Evolutionary conservation across 1,140 invertebrate genomes (phyloP), one percentile per base, ranked within the genome.

Genomic region (Rhopalosiphum maidis): DNA sequence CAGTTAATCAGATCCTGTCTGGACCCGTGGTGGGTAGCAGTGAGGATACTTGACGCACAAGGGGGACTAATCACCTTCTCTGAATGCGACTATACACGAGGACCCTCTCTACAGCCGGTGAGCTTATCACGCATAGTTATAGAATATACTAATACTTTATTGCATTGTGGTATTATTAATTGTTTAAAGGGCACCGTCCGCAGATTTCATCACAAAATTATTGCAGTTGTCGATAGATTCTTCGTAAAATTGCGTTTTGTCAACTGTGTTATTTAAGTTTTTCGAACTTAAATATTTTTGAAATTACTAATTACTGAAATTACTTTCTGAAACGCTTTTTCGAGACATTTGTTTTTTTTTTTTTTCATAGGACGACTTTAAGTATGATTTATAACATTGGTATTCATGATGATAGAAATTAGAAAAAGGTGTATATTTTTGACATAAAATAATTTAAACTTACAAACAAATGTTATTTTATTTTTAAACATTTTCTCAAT

Each of bases 131-230:
- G 30, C 60, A n/a, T n/a, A n/a, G 30, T 77, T n/a, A 51, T n/a
- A n/a, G n/a, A 77, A n/a, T 77, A 77, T n/a, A 77, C 60, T 35
- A n/a, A n/a, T 77, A n/a, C 60, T 77, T 77, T n/a, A 77, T 77
- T 4, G 15, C 30, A n/a, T 77, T n/a, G 60, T 77, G 30, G 9
- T n/a, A 77, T n/a, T n/a, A 25, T 25, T 60, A 25, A 77, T n/a
- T 77, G 5, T 77, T 60, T 60, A 30, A 30, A 25, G 4, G 55
- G 9, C 30, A 6, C 15, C 60, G 60, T 77, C 11, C 48, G 2
- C 48, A 51, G 1, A 51, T 77, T 77, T 77, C 30, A 77, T n/a
- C 60, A 77, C 30, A 18, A 6, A 11, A 68, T 77, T 18, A 68
- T 77, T 18, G 30, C 1, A 4, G 60, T n/a, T n/a, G 60, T 18